Percentiles rank a stretch among this genome's conserved stretches.
Conservation (phyloP, 2,888 invertebrate genomes). For the Drosophila antonietae region DNA sequence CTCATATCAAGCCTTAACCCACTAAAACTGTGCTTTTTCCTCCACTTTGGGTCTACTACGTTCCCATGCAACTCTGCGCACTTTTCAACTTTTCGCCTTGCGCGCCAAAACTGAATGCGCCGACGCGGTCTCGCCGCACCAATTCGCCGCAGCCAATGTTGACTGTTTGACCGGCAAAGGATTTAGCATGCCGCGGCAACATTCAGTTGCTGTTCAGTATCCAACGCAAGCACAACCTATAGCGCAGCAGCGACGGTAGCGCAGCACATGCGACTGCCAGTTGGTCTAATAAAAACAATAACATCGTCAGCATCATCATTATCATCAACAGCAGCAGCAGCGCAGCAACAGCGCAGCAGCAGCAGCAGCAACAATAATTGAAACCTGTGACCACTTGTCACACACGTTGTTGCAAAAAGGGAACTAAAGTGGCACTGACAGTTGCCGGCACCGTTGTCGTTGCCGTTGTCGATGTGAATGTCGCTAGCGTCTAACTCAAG, state of each 20-base stretch:
- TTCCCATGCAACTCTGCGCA: constrained; percentile 51
- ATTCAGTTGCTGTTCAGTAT: constrained; percentile 65
- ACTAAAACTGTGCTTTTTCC: neutral
- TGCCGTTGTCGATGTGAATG: constrained; percentile 12
- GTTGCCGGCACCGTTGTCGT: constrained; percentile 42
- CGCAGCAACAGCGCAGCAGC: constrained; percentile 4
- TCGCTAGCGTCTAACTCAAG: constrained; percentile 45
- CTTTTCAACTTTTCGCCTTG: constrained; percentile 35
- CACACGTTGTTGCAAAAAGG: constrained; percentile 47
- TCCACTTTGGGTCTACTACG: constrained; percentile 35
- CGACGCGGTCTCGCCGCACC: constrained; percentile 49
- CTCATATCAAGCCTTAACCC: neutral
- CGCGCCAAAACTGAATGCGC: constrained; percentile 62
- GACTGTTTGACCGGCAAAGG: constrained; percentile 65
- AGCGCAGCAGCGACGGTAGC: constrained; percentile 26
- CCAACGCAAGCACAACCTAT: constrained; percentile 34
- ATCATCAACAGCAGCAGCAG: neutral
- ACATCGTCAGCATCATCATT: constrained; percentile 20
- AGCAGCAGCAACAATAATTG: constrained; percentile 42
- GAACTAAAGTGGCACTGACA: constrained; percentile 49
- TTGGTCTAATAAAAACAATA: constrained; percentile 43
- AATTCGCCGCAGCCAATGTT: constrained; percentile 64
- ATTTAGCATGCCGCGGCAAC: constrained; percentile 46
- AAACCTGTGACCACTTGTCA: constrained; percentile 69
- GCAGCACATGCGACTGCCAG: constrained; percentile 21